phyloP scores from a whole-genome alignment of 2,888 invertebrate species.

The Chymomyza procnemis region DNA sequence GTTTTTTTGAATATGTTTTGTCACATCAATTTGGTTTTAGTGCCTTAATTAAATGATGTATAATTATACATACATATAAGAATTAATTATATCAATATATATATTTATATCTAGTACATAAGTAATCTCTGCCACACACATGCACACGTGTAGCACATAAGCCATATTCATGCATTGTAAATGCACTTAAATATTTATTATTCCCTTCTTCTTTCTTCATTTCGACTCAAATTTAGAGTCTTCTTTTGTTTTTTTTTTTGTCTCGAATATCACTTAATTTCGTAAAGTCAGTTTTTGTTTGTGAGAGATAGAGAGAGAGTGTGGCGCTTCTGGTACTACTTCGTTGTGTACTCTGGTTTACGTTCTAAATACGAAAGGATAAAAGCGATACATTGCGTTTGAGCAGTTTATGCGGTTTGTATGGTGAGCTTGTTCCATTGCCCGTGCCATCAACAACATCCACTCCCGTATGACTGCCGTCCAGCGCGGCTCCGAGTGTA shows the following conservation, averaged over 20 bases:
- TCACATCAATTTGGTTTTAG: slow-evolving; percentile 56
- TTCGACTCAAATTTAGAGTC: slow-evolving; percentile 57
- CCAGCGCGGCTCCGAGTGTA: slow-evolving; percentile 56
- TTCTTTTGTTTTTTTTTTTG: no score
- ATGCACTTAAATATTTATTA: slow-evolving; percentile 61
- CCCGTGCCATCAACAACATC: slow-evolving; percentile 64
- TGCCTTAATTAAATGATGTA: slow-evolving; percentile 49
- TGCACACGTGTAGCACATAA: slow-evolving; percentile 20
- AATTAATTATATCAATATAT: neutral
- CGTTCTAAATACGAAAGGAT: slow-evolving; percentile 77
- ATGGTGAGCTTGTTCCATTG: slow-evolving; percentile 51
- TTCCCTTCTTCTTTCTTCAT: no score
- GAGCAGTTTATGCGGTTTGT: slow-evolving; percentile 73
- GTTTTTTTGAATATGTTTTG: slow-evolving; percentile 6
- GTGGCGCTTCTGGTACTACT: slow-evolving; percentile 32
- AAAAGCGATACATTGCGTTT: slow-evolving; percentile 77
- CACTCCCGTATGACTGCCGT: slow-evolving; percentile 57
- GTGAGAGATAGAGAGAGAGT: no score
- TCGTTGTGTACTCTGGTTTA: slow-evolving; percentile 44
- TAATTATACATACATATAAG: slow-evolving; percentile 10
- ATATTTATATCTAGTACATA: slow-evolving; percentile 10
- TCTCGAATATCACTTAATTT: slow-evolving; percentile 63
- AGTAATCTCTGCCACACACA: slow-evolving; percentile 32
- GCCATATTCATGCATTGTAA: slow-evolving; percentile 56
- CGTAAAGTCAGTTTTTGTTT: slow-evolving; percentile 62